phyloP scores from a whole-genome alignment of 2,888 invertebrate genomes.

The Ectropis crepuscularia region DNA sequence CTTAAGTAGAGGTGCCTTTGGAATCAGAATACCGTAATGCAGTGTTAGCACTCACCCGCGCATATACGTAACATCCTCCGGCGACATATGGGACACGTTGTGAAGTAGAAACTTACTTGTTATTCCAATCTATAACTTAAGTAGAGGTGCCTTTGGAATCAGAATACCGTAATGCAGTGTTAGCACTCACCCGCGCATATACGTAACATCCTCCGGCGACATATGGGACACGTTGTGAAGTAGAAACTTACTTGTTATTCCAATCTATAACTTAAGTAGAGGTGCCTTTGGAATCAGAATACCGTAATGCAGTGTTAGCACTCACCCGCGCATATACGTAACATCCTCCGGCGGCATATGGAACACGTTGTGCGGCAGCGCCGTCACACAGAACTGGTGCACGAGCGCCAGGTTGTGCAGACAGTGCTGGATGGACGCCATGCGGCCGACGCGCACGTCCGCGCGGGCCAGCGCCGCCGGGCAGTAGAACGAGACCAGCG shows the following conservation, averaged over 20 bases:
- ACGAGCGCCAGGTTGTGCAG: conserved; percentile 96
- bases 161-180: no score
- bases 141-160: no score
- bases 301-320: background rate
- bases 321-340: conserved; percentile 95
- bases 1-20: no score
- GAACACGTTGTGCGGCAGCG: conserved; percentile 95
- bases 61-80: conserved; percentile 98
- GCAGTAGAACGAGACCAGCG: conserved; percentile 95
- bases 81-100: conserved; percentile 96
- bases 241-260: no score
- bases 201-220: conserved; percentile 97
- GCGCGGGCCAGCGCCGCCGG: conserved; percentile 79
- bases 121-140: no score
- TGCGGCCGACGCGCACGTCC: conserved; percentile 83
- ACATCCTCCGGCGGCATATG: conserved; percentile 98
- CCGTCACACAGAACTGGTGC: conserved; percentile 92
- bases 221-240: conserved; percentile 96
- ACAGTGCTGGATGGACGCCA: conserved; percentile 94
- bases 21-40: no score
- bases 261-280: background rate
- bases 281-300: background rate
- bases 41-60: conserved; percentile 93
- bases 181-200: conserved; percentile 95
- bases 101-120: no score